Evolutionary conservation across 1,140 invertebrate species (phyloP).

Genomic region (Camponotus pennsylvanicus): DNA sequence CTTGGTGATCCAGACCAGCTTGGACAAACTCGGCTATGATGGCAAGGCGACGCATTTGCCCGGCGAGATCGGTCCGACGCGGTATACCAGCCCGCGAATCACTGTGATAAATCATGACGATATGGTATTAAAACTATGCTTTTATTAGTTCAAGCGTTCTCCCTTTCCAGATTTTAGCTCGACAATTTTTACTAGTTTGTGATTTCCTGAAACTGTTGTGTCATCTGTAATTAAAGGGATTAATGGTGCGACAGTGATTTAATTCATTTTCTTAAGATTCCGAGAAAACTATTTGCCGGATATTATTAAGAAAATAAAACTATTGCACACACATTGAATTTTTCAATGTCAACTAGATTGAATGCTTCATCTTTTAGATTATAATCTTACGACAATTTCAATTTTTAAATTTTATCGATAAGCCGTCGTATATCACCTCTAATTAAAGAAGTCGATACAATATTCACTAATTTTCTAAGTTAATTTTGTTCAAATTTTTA

Average conservation of each 20-base stretch:
- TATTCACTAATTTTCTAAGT: background rate
- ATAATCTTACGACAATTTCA: too few species aligned
- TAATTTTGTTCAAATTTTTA: background rate
- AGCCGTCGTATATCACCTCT: too few species aligned
- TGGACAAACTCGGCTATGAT: constrained; percentile 88
- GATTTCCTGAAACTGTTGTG: too few species aligned
- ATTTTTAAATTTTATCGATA: background rate
- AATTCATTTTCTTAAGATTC: too few species aligned
- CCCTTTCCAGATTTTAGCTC: background rate
- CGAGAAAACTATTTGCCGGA: too few species aligned
- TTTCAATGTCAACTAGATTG: too few species aligned
- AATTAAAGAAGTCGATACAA: background rate
- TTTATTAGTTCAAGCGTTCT: background rate
- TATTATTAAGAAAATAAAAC: too few species aligned
- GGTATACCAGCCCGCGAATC: constrained; percentile 92
- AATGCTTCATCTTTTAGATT: too few species aligned
- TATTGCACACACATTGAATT: too few species aligned
- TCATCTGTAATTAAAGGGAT: too few species aligned
- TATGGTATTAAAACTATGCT: constrained; percentile 76
- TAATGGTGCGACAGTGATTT: too few species aligned
- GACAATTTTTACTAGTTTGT: background rate
- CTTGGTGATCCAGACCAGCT: constrained; percentile 92
- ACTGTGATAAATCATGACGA: constrained; percentile 96
- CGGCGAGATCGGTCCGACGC: constrained; percentile 85
- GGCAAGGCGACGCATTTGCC: constrained; percentile 80